phyloP scores from a whole-genome alignment of 2,888 invertebrate species.

The Ectropis crepuscularia region DNA sequence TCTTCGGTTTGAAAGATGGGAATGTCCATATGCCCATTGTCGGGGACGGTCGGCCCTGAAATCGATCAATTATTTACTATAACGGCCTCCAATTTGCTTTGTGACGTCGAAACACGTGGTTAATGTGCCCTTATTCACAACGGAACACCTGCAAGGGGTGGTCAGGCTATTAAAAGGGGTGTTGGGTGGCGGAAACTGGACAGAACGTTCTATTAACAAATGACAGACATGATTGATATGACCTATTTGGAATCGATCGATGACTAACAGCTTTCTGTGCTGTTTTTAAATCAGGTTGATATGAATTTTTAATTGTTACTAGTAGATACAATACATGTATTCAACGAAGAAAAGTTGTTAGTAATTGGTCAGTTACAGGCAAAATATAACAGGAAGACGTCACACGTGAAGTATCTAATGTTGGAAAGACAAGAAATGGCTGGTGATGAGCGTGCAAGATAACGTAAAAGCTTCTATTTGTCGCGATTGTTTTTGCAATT shows the following conservation, averaged over 20 bases:
- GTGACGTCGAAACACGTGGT: constrained; percentile 48
- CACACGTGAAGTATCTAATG: constrained; percentile 61
- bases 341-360: no score
- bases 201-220: constrained; percentile 53
- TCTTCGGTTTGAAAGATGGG: constrained; percentile 94
- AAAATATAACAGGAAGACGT: constrained; percentile 7
- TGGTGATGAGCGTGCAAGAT: constrained; percentile 67
- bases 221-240: constrained; percentile 58
- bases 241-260: constrained; percentile 56
- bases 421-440: constrained; percentile 77
- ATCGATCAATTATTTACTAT: constrained; percentile 78
- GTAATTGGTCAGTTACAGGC: no score
- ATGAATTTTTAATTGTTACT: background rate
- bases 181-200: constrained; percentile 50
- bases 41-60: constrained; percentile 71
- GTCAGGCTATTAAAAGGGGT: constrained; percentile 50
- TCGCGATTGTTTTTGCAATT: constrained; percentile 61
- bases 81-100: constrained; percentile 63
- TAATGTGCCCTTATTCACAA: constrained; percentile 62
- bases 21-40: constrained; percentile 87
- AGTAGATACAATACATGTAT: background rate
- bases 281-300: constrained; percentile 14
- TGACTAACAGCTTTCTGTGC: constrained; percentile 34
- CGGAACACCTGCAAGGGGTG: constrained; percentile 51
- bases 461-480: constrained; percentile 52